These are phyloP conservation scores for Onchidella celtica DNA, from an alignment of 2,888 invertebrate species.

Conservation along the genomic window DNA sequence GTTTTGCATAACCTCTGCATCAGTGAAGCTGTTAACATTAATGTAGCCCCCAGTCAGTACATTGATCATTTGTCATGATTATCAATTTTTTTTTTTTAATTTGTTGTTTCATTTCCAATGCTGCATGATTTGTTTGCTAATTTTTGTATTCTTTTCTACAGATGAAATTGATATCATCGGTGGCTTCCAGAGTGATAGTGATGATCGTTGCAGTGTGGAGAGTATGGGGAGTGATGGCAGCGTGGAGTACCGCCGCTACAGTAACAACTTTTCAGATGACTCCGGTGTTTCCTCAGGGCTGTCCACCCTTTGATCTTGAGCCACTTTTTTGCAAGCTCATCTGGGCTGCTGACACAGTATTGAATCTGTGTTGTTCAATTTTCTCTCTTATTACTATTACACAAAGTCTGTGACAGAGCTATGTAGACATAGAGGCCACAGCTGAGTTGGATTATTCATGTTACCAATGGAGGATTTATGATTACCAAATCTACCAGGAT, in stretches of 20 bases:
- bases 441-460: background rate
- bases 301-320: constrained; percentile 45
- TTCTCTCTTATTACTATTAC: constrained; percentile 27
- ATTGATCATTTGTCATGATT: too few relatives aligned
- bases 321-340: constrained; percentile 9
- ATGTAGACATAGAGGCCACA: constrained; percentile 1
- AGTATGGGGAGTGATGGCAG: constrained; percentile 87
- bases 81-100: too few relatives aligned
- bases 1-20: too few relatives aligned
- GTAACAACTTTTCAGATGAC: constrained; percentile 45
- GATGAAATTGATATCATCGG: constrained; percentile 93
- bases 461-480: background rate
- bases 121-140: too few relatives aligned
- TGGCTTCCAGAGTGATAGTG: constrained; percentile 88
- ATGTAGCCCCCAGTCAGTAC: too few relatives aligned
- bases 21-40: too few relatives aligned
- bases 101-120: too few relatives aligned
- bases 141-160: constrained; percentile 81
- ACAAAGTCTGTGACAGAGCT: constrained; percentile 17
- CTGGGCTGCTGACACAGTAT: background rate
- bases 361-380: constrained; percentile 23
- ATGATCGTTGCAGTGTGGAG: constrained; percentile 88
- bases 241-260: constrained; percentile 73
- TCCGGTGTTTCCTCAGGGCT: constrained; percentile 43
- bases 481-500: background rate